A percentile compares a stretch with the other conserved stretches of the same genome.
Evolutionary conservation across 2,113 vertebrate genomes (phyloP).

Genomic region (Beaufortia kweichowensis): DNA sequence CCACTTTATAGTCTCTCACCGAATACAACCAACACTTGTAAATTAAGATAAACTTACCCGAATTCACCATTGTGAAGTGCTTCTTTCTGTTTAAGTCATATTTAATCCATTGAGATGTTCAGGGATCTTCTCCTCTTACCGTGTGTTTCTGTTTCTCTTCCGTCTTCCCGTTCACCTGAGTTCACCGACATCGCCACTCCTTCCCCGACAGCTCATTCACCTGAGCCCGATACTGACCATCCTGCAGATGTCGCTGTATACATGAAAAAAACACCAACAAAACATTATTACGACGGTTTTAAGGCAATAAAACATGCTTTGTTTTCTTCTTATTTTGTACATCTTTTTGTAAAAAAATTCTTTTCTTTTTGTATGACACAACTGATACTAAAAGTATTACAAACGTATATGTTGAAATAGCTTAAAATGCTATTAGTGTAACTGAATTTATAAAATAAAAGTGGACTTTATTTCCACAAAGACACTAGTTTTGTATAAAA

Average conservation of each 20-base stretch:
- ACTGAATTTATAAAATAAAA: too few species aligned
- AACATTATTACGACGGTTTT: too few species aligned
- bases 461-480: too few species aligned
- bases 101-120: neutral
- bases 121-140: neutral
- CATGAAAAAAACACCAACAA: neutral
- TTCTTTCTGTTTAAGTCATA: conserved; percentile 39
- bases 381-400: too few species aligned
- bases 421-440: too few species aligned
- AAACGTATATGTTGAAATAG: too few species aligned
- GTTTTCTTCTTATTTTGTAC: too few species aligned
- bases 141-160: neutral
- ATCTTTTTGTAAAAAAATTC: too few species aligned
- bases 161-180: conserved; percentile 30
- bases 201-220: conserved; percentile 1
- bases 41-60: conserved; percentile 60
- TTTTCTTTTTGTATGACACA: too few species aligned
- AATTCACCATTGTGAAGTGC: conserved; percentile 52
- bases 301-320: too few species aligned
- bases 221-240: neutral
- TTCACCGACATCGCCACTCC: conserved; percentile 30
- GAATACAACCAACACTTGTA: neutral
- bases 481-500: too few species aligned
- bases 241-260: neutral
- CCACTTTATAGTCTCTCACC: too few species aligned